Percentiles rank a stretch among this genome's conserved stretches.
Conservation (phyloP, 1,140 invertebrate species). For the Trinorchestia longiramus region DNA sequence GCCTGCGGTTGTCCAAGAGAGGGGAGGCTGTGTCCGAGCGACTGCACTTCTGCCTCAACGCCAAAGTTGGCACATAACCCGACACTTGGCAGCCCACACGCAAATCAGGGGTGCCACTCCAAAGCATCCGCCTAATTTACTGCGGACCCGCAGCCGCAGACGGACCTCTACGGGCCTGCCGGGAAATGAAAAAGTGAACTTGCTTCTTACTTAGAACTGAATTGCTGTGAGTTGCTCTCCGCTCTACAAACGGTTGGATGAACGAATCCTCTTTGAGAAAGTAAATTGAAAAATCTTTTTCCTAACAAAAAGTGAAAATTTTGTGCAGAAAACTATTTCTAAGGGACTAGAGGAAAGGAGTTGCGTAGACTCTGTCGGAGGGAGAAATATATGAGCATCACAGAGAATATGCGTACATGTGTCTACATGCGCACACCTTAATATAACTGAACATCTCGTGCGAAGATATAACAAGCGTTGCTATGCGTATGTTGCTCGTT, state of each 20-base stretch:
- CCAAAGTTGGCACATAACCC: slow-evolving; percentile 43
- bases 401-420: no score
- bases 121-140: slow-evolving; percentile 49
- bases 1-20: not conserved
- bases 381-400: no score
- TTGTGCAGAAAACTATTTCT: not conserved
- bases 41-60: not conserved
- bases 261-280: not conserved
- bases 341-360: not conserved
- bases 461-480: no score
- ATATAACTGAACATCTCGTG: no score
- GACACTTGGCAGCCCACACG: slow-evolving; percentile 28
- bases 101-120: slow-evolving; percentile 48
- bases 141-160: not conserved
- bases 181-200: slow-evolving; percentile 20
- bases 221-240: not conserved
- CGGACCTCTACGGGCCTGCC: not conserved
- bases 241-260: not conserved
- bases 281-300: not conserved
- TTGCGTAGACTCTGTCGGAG: no score
- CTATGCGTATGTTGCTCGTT: no score
- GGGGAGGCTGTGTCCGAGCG: not conserved
- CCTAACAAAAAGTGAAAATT: not conserved
- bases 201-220: not conserved
- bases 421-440: no score